Evolutionary conservation across 2,113 vertebrate genomes (phyloP).

Genomic region (Procavia capensis): DNA sequence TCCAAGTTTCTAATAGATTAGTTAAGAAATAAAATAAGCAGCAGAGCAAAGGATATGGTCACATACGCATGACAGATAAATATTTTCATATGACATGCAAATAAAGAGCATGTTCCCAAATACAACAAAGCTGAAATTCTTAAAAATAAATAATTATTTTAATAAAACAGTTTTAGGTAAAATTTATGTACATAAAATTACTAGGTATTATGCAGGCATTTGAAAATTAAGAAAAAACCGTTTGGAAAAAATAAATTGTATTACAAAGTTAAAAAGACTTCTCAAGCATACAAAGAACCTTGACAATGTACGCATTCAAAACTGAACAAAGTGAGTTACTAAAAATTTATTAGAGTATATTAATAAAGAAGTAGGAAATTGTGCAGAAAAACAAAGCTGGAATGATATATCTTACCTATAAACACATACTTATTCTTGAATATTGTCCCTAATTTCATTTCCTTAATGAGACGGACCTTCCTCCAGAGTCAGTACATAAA

Average conservation of each 20-base stretch:
- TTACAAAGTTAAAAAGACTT: neutral
- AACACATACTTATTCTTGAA: neutral
- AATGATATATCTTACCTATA: neutral
- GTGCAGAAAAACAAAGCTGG: neutral
- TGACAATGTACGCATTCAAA: neutral
- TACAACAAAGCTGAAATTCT: neutral
- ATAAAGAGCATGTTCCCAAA: neutral
- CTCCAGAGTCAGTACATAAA: too few relatives aligned
- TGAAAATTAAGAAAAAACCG: neutral
- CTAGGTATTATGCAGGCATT: neutral
- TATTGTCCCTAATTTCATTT: constrained; percentile 1
- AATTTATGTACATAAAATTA: neutral
- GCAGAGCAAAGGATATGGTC: neutral
- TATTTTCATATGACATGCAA: neutral
- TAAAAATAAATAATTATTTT: neutral
- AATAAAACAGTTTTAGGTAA: neutral
- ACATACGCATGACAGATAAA: neutral
- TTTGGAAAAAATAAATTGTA: neutral
- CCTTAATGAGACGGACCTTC: too few relatives aligned
- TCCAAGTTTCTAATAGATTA: neutral
- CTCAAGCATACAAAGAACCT: neutral
- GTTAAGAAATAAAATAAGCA: neutral
- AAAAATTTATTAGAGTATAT: neutral
- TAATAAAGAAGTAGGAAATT: neutral
- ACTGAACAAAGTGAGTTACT: constrained; percentile 2